Base-by-base conservation (phyloP, 2,113 vertebrate species). In the Smithornis capensis region DNA sequence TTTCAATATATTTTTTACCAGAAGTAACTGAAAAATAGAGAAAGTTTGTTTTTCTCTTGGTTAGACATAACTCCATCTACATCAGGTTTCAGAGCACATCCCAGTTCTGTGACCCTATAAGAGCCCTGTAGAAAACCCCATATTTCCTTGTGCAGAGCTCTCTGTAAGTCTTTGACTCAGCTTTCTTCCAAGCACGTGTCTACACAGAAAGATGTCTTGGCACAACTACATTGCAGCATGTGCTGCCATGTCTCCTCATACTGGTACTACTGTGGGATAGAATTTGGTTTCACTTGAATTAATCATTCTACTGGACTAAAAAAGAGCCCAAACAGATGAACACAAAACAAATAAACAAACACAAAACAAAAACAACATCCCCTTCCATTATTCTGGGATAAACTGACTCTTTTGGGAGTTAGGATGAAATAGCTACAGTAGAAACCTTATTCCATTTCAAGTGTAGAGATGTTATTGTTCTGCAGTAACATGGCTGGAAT, bases 161-260 rank as follows among this genome's bases (percentile, higher is more conserved):
- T 16, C 55, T 71, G 47, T 28, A 45, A 33, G 28, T 25, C 63
- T 67, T 56, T 83, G 24, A 31, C 19, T 78, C 44, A 29, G 45
- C 21, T 77, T 17, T 28, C 16, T 56, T 38, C 31, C 60, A 81
- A 63, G 31, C 3, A 5, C 17, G 22, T 40, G 21, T 37, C 31
- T 63, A 18, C 21, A 44, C 10, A 42, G 56, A 67, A 35, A 83
- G 12, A n/a, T 35, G 28, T 60, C 37, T 76, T 60, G 49, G 28
- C 16, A 33, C 49, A 64, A 28, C 59, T 44, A 42, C 49, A 29
- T 1, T 42, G n/a, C 12, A 67, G 28, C 16, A 35, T 0, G 1
- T 42, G n/a, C 40, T 90, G 64, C 28, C 1, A 1, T 7, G 8
- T 50, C 45, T 59, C 24, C 56, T 47, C 10, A 3, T 24, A 42